These are phyloP conservation scores for Nephotettix cincticeps DNA, from an alignment of 1,140 invertebrate species.

Conservation along the genomic window DNA sequence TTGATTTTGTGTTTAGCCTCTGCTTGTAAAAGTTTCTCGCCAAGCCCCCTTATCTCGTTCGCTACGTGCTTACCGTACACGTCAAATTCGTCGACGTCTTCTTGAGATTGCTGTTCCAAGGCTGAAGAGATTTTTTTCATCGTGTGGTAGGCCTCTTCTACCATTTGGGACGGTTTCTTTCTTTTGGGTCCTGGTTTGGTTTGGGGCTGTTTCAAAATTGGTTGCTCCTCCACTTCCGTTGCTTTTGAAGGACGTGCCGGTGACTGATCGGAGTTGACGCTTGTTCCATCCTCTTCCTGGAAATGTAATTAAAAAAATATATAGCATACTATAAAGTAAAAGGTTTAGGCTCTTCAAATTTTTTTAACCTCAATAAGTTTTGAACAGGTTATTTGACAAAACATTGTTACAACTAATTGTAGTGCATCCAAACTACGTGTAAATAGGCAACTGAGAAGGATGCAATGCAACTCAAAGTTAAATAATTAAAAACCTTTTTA, in stretches of 20 bases:
- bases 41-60: not conserved
- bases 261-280: not conserved
- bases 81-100: not conserved
- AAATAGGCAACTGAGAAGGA: not conserved
- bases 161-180: slow-evolving; percentile 18
- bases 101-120: too few relatives aligned
- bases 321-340: not conserved
- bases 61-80: not conserved
- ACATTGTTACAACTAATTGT: not conserved
- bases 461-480: not conserved
- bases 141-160: not conserved
- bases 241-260: not conserved
- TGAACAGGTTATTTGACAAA: not conserved
- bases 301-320: not conserved
- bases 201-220: slow-evolving; percentile 21
- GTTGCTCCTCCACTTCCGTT: not conserved
- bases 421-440: not conserved
- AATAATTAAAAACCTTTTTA: too few relatives aligned
- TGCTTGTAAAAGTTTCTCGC: not conserved
- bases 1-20: not conserved
- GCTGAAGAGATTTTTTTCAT: slow-evolving; percentile 1
- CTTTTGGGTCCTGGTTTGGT: slow-evolving; percentile 17
- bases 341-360: not conserved
- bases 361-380: not conserved
- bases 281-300: not conserved